These are phyloP conservation scores for Microtus oregoni DNA, from an alignment of 2,113 vertebrate genomes.

Conservation along the genomic window DNA sequence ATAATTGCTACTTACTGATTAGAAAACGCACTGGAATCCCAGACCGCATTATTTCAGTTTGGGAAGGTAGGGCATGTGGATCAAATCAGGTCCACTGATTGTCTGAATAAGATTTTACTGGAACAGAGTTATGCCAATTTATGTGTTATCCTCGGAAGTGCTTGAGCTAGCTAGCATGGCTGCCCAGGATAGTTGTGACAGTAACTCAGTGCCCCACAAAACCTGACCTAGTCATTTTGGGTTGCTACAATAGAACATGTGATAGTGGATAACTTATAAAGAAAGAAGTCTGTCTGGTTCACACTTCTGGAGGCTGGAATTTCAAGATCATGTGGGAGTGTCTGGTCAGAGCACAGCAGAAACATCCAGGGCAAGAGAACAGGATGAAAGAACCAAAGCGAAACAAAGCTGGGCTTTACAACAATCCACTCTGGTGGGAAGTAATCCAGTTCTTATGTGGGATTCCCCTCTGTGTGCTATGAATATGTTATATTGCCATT, in stretches of 20 bases:
- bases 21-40: not conserved
- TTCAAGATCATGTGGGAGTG: not conserved
- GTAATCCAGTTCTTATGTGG: not conserved
- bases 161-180: not conserved
- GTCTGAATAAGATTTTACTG: constrained; percentile 25
- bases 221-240: not conserved
- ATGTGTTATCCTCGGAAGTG: not conserved
- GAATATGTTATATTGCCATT: too few species aligned
- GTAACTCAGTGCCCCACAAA: not conserved
- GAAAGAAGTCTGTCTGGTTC: not conserved
- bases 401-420: not conserved
- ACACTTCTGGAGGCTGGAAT: not conserved
- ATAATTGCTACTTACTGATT: constrained; percentile 3
- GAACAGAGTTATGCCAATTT: not conserved
- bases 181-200: not conserved
- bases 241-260: not conserved
- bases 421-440: not conserved
- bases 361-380: not conserved
- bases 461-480: too few species aligned
- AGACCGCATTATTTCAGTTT: not conserved
- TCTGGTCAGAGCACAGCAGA: not conserved
- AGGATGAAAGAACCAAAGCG: not conserved
- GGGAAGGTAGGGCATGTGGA: not conserved
- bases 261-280: not conserved
- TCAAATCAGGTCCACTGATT: not conserved